Base-by-base conservation (phyloP, 2,113 vertebrate genomes). In the Rhinoderma darwinii region DNA sequence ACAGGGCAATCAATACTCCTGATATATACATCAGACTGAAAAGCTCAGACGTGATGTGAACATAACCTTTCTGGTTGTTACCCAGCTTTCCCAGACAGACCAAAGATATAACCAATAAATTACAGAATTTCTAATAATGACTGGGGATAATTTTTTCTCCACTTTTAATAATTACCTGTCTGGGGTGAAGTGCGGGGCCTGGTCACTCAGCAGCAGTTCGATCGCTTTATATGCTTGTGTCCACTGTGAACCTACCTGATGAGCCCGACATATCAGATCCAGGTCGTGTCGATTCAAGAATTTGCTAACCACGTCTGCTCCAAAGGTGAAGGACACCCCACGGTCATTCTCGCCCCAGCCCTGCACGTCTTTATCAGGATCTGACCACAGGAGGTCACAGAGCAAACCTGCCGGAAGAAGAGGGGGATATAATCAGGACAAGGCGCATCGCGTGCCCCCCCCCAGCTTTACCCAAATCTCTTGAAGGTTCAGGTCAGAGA, bases 301-400 rank as follows among this genome's bases (percentile, higher is more conserved):
- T 95, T 99, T 99, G 95, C 98, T 99, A 95, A 99, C 98, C 89
- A 99, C 98, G 86, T 99, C 98, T 68, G 98, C 97, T 87, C 98
- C 98, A 61, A 99, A 99, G 88, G 98, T 99, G 92, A 99, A 99
- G 86, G 98, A 99, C 83, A 99, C 98, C 1, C 98, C 98, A 68
- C 98, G 96, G 91, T 99, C 98, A 61, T 99, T 99, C 94, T 99
- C 98, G 87, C 98, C 98, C 98, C 98, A 99, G 41, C 98, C 98
- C 91, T 99, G 98, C 17, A 99, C 98, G 78, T 99, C 98, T 88
- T 99, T 99, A 93, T 99, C 98, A 74, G 98, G 98, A 91, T 99
- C 98, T 61, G 98, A 99, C 98, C 98, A 99, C 92, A 99, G 90
- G 83, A 99, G 92, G 94, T 99, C 98, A 93, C 98, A 99, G 74